Conservation (phyloP, 2,113 vertebrate species). For the Rhagologus leucostigma region DNA sequence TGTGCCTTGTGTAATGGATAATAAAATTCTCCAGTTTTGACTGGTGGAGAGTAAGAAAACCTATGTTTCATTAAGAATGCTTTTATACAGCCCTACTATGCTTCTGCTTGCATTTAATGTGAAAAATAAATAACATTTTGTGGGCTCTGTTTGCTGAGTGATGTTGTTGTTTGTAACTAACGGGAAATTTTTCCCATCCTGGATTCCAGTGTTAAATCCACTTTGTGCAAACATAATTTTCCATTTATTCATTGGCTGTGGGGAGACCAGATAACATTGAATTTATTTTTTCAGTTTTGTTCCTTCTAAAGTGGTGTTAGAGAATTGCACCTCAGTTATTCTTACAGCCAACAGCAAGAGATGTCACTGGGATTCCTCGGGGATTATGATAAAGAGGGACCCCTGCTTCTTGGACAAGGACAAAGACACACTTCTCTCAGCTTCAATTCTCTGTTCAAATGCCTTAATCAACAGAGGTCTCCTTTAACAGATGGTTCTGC, state of each 20-base stretch:
- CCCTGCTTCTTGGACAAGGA: background rate
- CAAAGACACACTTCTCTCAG: background rate
- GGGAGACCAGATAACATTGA: background rate
- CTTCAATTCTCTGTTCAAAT: background rate
- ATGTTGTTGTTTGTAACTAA: slow-evolving; percentile 2
- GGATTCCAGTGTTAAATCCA: slow-evolving; percentile 15
- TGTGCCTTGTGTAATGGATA: background rate
- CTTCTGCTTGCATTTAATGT: slow-evolving; percentile 4
- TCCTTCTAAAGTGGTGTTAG: background rate
- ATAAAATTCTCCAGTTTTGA: background rate
- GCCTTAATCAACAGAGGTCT: background rate
- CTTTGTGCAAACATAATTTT: slow-evolving; percentile 8
- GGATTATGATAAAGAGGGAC: background rate
- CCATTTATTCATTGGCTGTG: background rate
- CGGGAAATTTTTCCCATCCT: background rate
- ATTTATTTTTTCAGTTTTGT: background rate
- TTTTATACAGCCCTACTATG: background rate
- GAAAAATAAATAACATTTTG: slow-evolving; percentile 23
- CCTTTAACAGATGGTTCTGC: background rate
- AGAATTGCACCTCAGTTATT: background rate
- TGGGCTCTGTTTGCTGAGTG: background rate
- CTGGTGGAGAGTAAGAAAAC: background rate
- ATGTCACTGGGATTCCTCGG: background rate
- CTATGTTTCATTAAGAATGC: background rate
- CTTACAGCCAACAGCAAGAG: background rate